A percentile compares a stretch with the other conserved stretches of the same genome.
Evolutionary conservation across 2,888 invertebrate genomes (phyloP).

Genomic region (Prosapia bicincta): DNA sequence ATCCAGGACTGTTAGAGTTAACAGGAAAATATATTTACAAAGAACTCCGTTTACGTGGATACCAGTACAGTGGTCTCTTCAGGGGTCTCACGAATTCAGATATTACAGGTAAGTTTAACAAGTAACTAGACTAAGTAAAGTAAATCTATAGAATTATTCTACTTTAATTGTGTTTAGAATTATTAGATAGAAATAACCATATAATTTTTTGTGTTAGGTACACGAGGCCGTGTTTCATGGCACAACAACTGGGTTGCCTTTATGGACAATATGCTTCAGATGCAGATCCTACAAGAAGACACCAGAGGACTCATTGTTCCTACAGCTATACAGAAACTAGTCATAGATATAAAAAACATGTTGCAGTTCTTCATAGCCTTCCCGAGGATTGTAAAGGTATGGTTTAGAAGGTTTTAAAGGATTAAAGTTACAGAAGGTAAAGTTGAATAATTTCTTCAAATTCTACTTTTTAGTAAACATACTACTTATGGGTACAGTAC

Average conservation of each 20-base stretch:
- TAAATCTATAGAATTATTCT: not conserved
- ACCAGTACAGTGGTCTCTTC: slow-evolving; percentile 58
- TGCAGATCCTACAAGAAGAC: slow-evolving; percentile 66
- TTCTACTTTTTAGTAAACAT: too few relatives aligned
- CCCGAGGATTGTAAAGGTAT: slow-evolving; percentile 36
- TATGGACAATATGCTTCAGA: slow-evolving; percentile 86
- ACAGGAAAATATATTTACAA: slow-evolving; percentile 49
- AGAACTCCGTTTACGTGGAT: slow-evolving; percentile 52
- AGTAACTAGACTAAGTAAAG: too few relatives aligned
- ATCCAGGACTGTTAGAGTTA: slow-evolving; percentile 51
- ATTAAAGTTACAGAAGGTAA: too few relatives aligned
- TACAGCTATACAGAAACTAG: slow-evolving; percentile 66
- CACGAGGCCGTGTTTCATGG: slow-evolving; percentile 60
- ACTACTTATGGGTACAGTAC: too few relatives aligned
- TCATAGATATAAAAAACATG: slow-evolving; percentile 65
- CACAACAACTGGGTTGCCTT: slow-evolving; percentile 83
- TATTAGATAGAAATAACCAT: not conserved
- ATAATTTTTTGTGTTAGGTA: slow-evolving; percentile 40
- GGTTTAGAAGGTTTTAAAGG: too few relatives aligned
- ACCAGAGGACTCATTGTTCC: slow-evolving; percentile 70
- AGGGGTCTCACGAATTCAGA: slow-evolving; percentile 57
- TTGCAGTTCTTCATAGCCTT: slow-evolving; percentile 46
- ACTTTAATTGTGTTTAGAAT: not conserved
- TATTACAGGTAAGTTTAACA: slow-evolving; percentile 47
- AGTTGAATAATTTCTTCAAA: too few relatives aligned